Evolutionary conservation across 2,797 vertebrate genomes (phyloP), one percentile per base, ranked within the genome.

Genomic region (Myiotriccus ornatus): DNA sequence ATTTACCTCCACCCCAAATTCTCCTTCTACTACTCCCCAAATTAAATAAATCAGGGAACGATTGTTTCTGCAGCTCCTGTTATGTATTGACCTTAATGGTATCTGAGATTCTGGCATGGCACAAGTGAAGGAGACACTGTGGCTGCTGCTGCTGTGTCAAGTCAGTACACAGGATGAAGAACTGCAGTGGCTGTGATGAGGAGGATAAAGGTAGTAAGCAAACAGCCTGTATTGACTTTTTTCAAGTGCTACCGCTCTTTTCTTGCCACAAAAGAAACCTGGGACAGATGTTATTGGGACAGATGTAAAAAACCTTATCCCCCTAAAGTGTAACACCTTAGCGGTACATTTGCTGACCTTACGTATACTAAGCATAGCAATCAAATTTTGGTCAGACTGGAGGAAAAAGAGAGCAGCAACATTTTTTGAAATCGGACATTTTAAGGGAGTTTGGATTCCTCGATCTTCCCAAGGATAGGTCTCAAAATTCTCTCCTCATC

Each of bases 281-380:
- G 27, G 60, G n/a, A n/a, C n/a, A n/a, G n/a, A n/a, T n/a, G 19
- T 59, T 84, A 30, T 35, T 59, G 15, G 32, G 17, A 59, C 7
- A 21, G 19, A 8, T 39, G 8, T 52, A 60, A 17, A 75, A 84
- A 84, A 49, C 2, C 5, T 2, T 8, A n/a, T 19, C 20, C n/a
- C 12, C 21, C 12, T 18, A 4, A 69, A 55, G 3, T 9, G 5
- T n/a, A 83, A 52, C 1, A 1, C 7, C 53, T 53, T 7, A 30
- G 13, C 7, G 4, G 3, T 50, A 2, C 20, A 6, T 57, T 21
- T 65, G 30, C 34, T 89, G 46, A 69, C 28, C 13, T 70, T 59
- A 70, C 9, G 4, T 53, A 18, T 32, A 27, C 1, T n/a, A 39
- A 60, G 3, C 2, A 35, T 63, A 39, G 2, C 0, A 2, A 56